Conservation (phyloP, 2,888 invertebrate species). For the Merodon equestris region DNA sequence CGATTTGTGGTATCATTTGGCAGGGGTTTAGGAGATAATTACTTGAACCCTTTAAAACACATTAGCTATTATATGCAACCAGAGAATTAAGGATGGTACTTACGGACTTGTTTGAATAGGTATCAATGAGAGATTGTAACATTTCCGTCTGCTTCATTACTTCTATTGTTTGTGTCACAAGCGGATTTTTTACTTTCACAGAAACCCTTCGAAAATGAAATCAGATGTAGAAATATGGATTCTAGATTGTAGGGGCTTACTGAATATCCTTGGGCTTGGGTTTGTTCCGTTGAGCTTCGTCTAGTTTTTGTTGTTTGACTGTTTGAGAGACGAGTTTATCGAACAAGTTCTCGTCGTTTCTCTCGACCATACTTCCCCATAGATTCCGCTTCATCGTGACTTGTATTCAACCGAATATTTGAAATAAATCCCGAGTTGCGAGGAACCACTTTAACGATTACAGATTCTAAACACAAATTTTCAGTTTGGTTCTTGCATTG, state of each 20-base stretch:
- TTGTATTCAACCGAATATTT: too few relatives aligned
- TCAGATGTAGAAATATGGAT: background rate
- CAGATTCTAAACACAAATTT: too few relatives aligned
- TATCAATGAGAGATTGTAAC: slow-evolving; percentile 77
- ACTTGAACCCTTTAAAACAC: slow-evolving; percentile 73
- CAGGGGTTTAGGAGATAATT: slow-evolving; percentile 77
- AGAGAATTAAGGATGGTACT: slow-evolving; percentile 31
- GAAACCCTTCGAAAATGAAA: slow-evolving; percentile 69
- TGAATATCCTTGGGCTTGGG: slow-evolving; percentile 47
- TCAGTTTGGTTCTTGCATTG: too few relatives aligned
- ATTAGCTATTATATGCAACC: background rate
- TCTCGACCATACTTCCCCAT: slow-evolving; percentile 43
- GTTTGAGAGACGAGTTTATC: slow-evolving; percentile 61
- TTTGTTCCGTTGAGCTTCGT: slow-evolving; percentile 40
- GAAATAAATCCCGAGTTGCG: too few relatives aligned
- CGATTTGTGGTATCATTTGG: slow-evolving; percentile 78
- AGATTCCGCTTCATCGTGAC: slow-evolving; percentile 49
- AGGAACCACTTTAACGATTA: too few relatives aligned
- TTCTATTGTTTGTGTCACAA: slow-evolving; percentile 78
- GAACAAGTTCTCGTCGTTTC: slow-evolving; percentile 46
- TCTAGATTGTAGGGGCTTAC: slow-evolving; percentile 20
- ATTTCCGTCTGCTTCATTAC: slow-evolving; percentile 79
- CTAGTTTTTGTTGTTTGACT: slow-evolving; percentile 50
- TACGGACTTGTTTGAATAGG: slow-evolving; percentile 77
- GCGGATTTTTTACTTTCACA: slow-evolving; percentile 75